Conservation (phyloP, 2,113 vertebrate genomes). For the Alosa alosa region DNA sequence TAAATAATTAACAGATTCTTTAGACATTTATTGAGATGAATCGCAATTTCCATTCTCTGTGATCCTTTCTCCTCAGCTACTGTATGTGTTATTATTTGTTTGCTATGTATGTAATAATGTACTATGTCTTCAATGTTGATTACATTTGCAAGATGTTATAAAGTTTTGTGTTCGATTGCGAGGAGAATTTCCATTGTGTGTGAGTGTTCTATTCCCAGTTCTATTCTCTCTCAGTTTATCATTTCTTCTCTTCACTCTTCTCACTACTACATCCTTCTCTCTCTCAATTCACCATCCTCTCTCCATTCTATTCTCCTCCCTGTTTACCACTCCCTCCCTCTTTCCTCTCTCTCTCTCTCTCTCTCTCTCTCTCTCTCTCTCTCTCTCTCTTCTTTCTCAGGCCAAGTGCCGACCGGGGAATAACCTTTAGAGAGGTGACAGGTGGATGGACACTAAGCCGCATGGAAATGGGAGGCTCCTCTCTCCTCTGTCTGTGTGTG, state of each 20-base stretch:
- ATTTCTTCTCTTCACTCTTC: not conserved
- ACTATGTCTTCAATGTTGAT: too few relatives aligned
- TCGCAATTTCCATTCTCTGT: not conserved
- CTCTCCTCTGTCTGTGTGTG: not conserved
- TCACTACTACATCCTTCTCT: not conserved
- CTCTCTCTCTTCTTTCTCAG: slow-evolving; percentile 53
- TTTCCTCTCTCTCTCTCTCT: slow-evolving; percentile 27
- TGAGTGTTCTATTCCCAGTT: not conserved
- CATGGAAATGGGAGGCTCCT: not conserved
- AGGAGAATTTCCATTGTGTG: not conserved
- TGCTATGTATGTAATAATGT: not conserved
- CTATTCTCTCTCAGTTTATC: not conserved
- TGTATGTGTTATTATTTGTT: not conserved
- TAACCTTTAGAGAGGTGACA: slow-evolving; percentile 80
- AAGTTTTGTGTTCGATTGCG: not conserved
- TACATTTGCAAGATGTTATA: not conserved
- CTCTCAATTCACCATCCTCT: not conserved
- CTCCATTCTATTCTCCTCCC: not conserved
- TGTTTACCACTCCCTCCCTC: not conserved
- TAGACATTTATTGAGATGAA: not conserved
- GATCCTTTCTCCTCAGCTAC: not conserved
- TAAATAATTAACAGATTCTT: not conserved
- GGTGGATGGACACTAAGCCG: slow-evolving; percentile 79
- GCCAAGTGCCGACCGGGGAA: slow-evolving; percentile 57
- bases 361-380: slow-evolving; percentile 10